These are phyloP conservation scores for Acomys russatus DNA, from an alignment of 2,797 vertebrate genomes.

Conservation along the genomic window DNA sequence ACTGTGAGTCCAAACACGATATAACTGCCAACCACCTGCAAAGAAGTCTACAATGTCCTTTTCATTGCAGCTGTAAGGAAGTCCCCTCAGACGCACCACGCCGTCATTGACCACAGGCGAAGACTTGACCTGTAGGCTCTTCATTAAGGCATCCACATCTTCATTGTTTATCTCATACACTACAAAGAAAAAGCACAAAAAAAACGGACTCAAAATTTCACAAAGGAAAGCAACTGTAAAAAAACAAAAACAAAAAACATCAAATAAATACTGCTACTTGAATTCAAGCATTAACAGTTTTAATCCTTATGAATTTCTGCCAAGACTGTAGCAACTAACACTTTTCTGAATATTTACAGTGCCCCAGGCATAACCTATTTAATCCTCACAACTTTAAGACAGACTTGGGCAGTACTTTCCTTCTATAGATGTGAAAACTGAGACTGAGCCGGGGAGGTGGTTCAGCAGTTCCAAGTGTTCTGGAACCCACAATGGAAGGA, in stretches of 20 bases:
- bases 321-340: constrained; percentile 56
- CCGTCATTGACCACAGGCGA: constrained; percentile 82
- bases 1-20: background rate
- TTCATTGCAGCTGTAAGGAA: constrained; percentile 93
- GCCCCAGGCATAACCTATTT: background rate
- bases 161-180: constrained; percentile 94
- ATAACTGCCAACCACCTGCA: constrained; percentile 88
- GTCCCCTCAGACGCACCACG: constrained; percentile 93
- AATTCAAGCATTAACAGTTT: constrained; percentile 43
- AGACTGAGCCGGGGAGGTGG: background rate
- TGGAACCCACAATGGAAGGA: background rate
- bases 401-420: background rate
- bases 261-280: background rate
- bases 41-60: constrained; percentile 94
- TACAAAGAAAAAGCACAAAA: constrained; percentile 77
- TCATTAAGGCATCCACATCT: constrained; percentile 93
- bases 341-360: constrained; percentile 31
- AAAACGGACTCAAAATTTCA: background rate
- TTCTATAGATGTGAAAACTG: constrained; percentile 11
- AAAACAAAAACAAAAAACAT: background rate
- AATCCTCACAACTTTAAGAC: constrained; percentile 20
- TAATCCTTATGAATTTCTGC: background rate
- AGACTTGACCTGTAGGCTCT: constrained; percentile 85
- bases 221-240: background rate
- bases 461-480: background rate